These are phyloP conservation scores for Aptenodytes patagonicus DNA, from an alignment of 2,113 vertebrate species.

Conservation along the genomic window DNA sequence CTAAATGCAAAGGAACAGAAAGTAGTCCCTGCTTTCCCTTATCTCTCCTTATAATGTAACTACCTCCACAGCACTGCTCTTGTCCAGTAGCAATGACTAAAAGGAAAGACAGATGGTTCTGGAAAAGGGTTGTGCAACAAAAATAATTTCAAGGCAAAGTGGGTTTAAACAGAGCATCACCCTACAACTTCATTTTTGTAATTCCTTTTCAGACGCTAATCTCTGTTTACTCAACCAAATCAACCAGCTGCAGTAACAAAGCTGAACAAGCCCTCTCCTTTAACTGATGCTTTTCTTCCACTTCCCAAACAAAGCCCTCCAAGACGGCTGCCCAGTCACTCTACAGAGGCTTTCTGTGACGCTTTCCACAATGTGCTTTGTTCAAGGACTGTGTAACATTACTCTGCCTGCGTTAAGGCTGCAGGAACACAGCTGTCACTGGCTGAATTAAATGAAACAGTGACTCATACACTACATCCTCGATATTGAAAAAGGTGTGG, in stretches of 20 bases:
- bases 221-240: background rate
- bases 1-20: background rate
- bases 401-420: background rate
- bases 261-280: background rate
- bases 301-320: background rate
- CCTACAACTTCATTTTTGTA: background rate
- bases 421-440: background rate
- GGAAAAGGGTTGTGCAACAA: background rate
- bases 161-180: background rate
- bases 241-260: background rate
- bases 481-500: constrained; percentile 8
- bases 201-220: background rate
- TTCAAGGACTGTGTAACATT: background rate
- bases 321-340: background rate
- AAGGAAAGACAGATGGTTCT: background rate
- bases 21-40: background rate
- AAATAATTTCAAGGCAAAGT: background rate
- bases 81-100: background rate
- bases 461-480: constrained; percentile 44
- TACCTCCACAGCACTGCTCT: background rate
- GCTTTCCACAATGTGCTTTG: background rate
- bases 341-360: background rate
- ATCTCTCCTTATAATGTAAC: background rate
- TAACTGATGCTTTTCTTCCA: background rate
- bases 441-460: constrained; percentile 27